Evolutionary conservation across 2,113 vertebrate species (phyloP), one percentile per base, ranked within the genome.

Genomic region (Gallinago paraguaiae): DNA sequence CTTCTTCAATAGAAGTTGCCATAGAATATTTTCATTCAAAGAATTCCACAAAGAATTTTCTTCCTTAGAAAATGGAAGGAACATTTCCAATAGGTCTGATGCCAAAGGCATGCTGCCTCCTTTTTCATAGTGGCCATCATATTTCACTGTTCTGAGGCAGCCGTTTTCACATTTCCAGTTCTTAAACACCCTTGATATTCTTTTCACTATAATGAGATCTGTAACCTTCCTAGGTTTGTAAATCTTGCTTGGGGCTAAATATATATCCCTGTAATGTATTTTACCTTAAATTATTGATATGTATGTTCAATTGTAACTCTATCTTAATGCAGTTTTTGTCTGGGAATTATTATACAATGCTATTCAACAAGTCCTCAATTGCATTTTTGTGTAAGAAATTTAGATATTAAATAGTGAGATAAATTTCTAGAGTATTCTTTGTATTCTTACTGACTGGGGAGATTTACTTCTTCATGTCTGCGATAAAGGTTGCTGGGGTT

Each of bases 381-480:
- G 91, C 78, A 13, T 92, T 93, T 96, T 96, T 95, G 84, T 96
- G 96, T 97, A 95, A 95, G 94, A 96, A 92, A 93, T 82, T 92
- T 97, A 96, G 96, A 92, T 95, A 97, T 97, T 97, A 97, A 97
- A 96, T 96, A 97, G 96, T 97, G 88, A 97, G 96, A 96, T 93
- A 64, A 94, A 96, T 94, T 95, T 90, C 90, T 95, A 96, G 91
- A 96, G 91, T 74, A 97, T 94, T 92, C 91, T 92, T 97, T 97
- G 93, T 92, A 95, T 97, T 96, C 75, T 97, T 97, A 80, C 93
- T 82, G 71, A 79, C 75, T 80, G 89, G 93, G 84, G 82, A 97
- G 63, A 82, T 90, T 65, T 91, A 10, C 33, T 95, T 83, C 63
- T 84, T 94, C 45, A 35, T 57, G 15, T 54, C 70, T 85, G 8